phyloP scores from a whole-genome alignment of 1,140 invertebrate genomes.

The Paraescarpia echinospica region DNA sequence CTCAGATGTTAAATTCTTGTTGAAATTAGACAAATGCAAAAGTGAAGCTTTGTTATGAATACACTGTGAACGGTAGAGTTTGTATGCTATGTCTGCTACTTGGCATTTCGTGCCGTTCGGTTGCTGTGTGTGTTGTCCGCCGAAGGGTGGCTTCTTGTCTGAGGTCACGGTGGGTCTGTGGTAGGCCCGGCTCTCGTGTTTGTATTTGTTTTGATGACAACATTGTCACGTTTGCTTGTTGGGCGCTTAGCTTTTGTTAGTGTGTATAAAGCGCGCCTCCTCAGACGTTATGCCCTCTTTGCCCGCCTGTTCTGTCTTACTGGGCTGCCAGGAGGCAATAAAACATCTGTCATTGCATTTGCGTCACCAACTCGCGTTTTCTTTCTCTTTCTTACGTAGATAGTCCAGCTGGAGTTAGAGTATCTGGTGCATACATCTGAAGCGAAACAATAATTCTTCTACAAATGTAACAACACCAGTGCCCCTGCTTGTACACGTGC shows the following conservation, averaged over 20 bases:
- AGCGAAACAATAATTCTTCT: too few species aligned
- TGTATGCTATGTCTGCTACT: background rate
- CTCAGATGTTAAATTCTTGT: background rate
- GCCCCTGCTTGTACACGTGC: too few species aligned
- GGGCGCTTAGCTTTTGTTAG: background rate
- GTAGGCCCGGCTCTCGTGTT: background rate
- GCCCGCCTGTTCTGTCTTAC: background rate
- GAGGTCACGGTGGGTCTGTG: background rate
- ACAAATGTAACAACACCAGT: too few species aligned
- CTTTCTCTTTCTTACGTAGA: background rate
- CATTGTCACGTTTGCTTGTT: background rate
- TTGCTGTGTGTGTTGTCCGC: background rate
- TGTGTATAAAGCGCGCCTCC: background rate
- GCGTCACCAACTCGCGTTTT: background rate
- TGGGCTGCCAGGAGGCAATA: background rate
- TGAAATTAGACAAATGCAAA: constrained; percentile 1
- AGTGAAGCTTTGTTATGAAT: background rate
- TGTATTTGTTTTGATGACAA: constrained; percentile 6
- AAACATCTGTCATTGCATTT: constrained; percentile 6
- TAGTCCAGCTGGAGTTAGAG: background rate
- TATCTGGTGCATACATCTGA: background rate
- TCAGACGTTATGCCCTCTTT: background rate
- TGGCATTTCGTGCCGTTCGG: background rate
- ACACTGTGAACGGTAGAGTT: background rate
- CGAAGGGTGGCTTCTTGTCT: background rate